Evolutionary conservation across 2,797 vertebrate genomes (phyloP).

Genomic region (Takifugu rubripes): DNA sequence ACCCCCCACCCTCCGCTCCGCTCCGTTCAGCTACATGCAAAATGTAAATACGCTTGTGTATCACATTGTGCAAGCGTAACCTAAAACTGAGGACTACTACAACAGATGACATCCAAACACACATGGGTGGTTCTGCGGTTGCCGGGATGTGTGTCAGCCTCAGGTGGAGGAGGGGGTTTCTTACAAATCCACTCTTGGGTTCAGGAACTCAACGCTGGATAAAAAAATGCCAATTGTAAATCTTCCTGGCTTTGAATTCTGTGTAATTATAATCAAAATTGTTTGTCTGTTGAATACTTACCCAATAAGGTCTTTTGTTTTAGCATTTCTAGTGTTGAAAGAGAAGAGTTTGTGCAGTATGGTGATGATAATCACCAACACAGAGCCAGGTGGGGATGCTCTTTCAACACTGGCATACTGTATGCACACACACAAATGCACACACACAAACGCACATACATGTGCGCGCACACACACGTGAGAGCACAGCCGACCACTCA

Average conservation of each 20-base stretch:
- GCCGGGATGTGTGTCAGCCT: slow-evolving; percentile 68
- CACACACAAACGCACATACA: slow-evolving; percentile 1
- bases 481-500: slow-evolving; percentile 16
- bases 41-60: slow-evolving; percentile 71
- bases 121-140: slow-evolving; percentile 65
- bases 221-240: slow-evolving; percentile 42
- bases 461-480: background rate
- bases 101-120: slow-evolving; percentile 57
- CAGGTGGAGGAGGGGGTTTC: slow-evolving; percentile 47
- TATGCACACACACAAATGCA: slow-evolving; percentile 5
- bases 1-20: slow-evolving; percentile 30
- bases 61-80: slow-evolving; percentile 69
- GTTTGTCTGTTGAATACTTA: slow-evolving; percentile 32
- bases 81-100: slow-evolving; percentile 51
- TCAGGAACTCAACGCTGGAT: slow-evolving; percentile 37
- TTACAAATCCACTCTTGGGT: slow-evolving; percentile 42
- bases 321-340: slow-evolving; percentile 19
- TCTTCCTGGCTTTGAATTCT: slow-evolving; percentile 28
- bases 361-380: slow-evolving; percentile 19
- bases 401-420: slow-evolving; percentile 38
- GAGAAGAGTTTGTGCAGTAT: slow-evolving; percentile 5
- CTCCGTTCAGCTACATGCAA: slow-evolving; percentile 54
- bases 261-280: slow-evolving; percentile 26
- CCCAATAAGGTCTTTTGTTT: background rate
- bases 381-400: slow-evolving; percentile 43